phyloP scores from a whole-genome alignment of 2,888 invertebrate species.

The Encarsia formosa region DNA sequence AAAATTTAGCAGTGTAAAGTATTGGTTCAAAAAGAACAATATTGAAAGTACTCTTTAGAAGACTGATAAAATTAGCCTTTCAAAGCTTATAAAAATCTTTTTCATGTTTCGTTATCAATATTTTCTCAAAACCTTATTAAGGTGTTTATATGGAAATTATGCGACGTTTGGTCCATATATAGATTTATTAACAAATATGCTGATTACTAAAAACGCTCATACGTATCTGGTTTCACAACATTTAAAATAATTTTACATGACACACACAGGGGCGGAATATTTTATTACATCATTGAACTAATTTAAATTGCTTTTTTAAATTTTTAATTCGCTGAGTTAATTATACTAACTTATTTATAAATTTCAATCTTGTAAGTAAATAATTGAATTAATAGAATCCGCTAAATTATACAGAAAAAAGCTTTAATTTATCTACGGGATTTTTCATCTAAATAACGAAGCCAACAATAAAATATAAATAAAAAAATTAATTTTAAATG shows the following conservation, averaged over 20 bases:
- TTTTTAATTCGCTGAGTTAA: conserved; percentile 2
- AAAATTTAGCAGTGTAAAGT: too few relatives aligned
- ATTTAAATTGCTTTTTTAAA: conserved; percentile 15
- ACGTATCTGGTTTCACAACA: conserved; percentile 17
- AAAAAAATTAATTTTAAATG: conserved; percentile 1
- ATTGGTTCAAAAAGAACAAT: too few relatives aligned
- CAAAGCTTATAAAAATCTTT: too few relatives aligned
- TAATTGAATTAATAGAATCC: neutral
- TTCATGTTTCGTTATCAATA: too few relatives aligned
- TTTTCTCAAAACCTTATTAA: too few relatives aligned
- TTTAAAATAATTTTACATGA: conserved; percentile 15
- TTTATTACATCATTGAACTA: conserved; percentile 9
- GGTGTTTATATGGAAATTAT: conserved; percentile 11
- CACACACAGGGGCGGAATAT: conserved; percentile 14
- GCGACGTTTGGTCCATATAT: conserved; percentile 22
- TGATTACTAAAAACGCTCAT: conserved; percentile 21
- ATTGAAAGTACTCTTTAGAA: too few relatives aligned
- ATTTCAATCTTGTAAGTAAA: neutral
- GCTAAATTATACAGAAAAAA: neutral
- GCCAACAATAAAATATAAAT: conserved; percentile 11
- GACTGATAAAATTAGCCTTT: too few relatives aligned
- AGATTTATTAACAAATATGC: conserved; percentile 16
- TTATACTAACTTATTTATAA: neutral
- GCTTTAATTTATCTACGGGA: too few relatives aligned
- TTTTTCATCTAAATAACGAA: conserved; percentile 8